Conservation (phyloP, 2,888 invertebrate genomes). For the Ophonus ardosiacus region DNA sequence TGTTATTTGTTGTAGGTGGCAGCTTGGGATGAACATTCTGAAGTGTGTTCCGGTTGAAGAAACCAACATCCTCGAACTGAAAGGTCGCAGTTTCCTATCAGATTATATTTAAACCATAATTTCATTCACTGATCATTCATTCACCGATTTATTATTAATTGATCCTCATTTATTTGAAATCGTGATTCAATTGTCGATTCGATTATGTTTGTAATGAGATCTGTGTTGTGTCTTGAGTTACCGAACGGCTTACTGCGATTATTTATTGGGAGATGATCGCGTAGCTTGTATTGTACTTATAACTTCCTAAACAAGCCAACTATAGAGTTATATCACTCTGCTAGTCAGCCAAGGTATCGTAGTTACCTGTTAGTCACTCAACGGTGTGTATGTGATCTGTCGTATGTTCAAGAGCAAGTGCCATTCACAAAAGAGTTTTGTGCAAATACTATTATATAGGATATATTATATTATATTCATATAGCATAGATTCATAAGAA, state of each 20-base stretch:
- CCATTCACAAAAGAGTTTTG: conserved; percentile 61
- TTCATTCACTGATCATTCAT: conserved; percentile 11
- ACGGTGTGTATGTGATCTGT: conserved; percentile 55
- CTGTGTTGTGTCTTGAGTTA: conserved; percentile 53
- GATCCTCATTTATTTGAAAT: conserved; percentile 4
- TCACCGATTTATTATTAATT: conserved; percentile 13
- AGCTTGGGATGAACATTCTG: conserved; percentile 93
- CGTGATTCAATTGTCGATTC: conserved; percentile 16
- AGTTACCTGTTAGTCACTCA: conserved; percentile 63
- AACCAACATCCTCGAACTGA: conserved; percentile 28
- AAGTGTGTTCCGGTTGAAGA: conserved; percentile 86
- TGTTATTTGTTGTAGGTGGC: conserved; percentile 80
- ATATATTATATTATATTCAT: conserved; percentile 45
- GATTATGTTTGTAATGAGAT: conserved; percentile 31
- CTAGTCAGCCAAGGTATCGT: conserved; percentile 62
- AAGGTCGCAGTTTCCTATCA: conserved; percentile 49
- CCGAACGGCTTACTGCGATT: conserved; percentile 40
- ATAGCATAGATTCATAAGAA: conserved; percentile 51
- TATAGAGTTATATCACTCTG: conserved; percentile 49
- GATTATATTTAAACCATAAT: neutral
- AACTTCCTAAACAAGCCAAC: conserved; percentile 50
- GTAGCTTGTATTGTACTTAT: conserved; percentile 49
- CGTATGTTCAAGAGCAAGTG: conserved; percentile 62
- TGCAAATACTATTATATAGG: conserved; percentile 52
- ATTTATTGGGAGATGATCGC: neutral